Percentiles rank a stretch among this genome's conserved stretches.
Evolutionary conservation across 1,140 invertebrate genomes (phyloP).

Genomic region (Nautilus pompilius): DNA sequence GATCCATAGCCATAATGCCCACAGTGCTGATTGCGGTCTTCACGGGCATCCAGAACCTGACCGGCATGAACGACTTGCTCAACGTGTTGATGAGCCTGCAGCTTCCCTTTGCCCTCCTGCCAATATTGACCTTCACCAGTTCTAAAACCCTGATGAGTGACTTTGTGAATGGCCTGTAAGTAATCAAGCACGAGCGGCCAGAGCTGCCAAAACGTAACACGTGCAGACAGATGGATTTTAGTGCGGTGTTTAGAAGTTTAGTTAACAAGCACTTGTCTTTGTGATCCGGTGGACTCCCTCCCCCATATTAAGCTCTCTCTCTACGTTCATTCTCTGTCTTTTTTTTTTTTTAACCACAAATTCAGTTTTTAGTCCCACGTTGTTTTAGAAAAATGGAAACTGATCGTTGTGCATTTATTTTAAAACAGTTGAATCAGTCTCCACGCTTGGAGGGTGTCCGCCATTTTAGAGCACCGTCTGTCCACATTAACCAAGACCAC

Average conservation of each 20-base stretch:
- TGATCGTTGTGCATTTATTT: too few species aligned
- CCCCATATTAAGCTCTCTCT: too few species aligned
- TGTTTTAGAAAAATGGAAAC: too few species aligned
- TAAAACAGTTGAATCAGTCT: too few species aligned
- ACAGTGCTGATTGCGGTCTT: slow-evolving; percentile 80
- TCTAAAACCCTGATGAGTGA: slow-evolving; percentile 71
- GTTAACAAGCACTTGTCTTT: background rate
- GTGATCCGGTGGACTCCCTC: too few species aligned
- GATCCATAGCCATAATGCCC: slow-evolving; percentile 83
- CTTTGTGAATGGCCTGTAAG: slow-evolving; percentile 50
- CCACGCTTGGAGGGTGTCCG: too few species aligned
- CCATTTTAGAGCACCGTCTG: too few species aligned
- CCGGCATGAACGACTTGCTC: slow-evolving; percentile 82
- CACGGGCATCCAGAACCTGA: slow-evolving; percentile 72
- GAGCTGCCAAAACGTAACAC: slow-evolving; percentile 4
- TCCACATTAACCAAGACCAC: too few species aligned
- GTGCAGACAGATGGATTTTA: background rate
- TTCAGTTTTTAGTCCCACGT: too few species aligned
- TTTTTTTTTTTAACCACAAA: too few species aligned
- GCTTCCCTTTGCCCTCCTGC: slow-evolving; percentile 68
- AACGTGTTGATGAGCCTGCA: slow-evolving; percentile 88
- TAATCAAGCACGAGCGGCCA: slow-evolving; percentile 20
- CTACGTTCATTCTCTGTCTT: too few species aligned
- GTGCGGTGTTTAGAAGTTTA: background rate
- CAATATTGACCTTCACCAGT: slow-evolving; percentile 84